These are phyloP conservation scores for Siderastrea radians DNA, from an alignment of 92 coral and sea anemone species.

Conservation along the genomic window DNA sequence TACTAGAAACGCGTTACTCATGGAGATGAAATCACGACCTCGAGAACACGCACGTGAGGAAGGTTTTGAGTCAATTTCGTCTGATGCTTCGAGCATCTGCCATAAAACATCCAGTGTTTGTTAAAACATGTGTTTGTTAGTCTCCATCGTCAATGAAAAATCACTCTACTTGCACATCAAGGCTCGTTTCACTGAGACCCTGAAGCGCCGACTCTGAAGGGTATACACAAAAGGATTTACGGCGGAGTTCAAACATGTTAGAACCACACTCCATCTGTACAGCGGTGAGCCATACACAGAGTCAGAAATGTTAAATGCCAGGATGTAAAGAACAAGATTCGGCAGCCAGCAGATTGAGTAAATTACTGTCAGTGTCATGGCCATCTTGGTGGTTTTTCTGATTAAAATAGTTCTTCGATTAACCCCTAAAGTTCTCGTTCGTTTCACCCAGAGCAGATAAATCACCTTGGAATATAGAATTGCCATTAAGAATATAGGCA, in stretches of 20 bases:
- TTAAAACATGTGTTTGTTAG: too few relatives aligned
- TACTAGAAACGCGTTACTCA: too few relatives aligned
- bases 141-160: too few relatives aligned
- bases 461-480: slow-evolving; percentile 48
- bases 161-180: slow-evolving; percentile 14
- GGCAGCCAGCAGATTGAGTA: slow-evolving; percentile 71
- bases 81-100: too few relatives aligned
- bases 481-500: slow-evolving; percentile 38
- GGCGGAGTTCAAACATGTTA: slow-evolving; percentile 64
- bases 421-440: neutral
- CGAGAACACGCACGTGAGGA: too few relatives aligned
- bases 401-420: slow-evolving; percentile 34
- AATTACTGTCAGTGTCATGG: slow-evolving; percentile 49
- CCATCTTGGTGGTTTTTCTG: slow-evolving; percentile 59
- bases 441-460: slow-evolving; percentile 57
- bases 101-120: too few relatives aligned
- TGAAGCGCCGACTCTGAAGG: slow-evolving; percentile 65
- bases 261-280: slow-evolving; percentile 44
- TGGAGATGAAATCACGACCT: too few relatives aligned
- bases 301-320: slow-evolving; percentile 57
- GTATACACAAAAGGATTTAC: slow-evolving; percentile 67
- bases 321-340: slow-evolving; percentile 60
- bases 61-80: too few relatives aligned
- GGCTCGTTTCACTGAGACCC: slow-evolving; percentile 22
- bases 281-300: slow-evolving; percentile 47